A percentile compares a stretch with the other conserved stretches of the same genome.
Evolutionary conservation across 1,140 invertebrate genomes (phyloP).

Genomic region (Brachionus angularis): DNA sequence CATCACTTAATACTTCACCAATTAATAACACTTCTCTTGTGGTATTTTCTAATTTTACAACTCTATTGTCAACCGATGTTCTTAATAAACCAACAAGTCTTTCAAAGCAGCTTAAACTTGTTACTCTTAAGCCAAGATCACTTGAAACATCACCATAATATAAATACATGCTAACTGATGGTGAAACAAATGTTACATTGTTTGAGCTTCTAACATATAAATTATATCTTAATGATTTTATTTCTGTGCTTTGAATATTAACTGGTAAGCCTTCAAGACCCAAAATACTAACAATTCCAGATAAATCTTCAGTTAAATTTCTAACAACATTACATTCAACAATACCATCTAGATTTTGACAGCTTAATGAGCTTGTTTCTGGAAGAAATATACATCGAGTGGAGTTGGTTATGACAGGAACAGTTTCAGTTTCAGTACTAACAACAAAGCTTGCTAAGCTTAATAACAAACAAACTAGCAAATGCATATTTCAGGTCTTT

Average conservation of each 20-base stretch:
- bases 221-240: background rate
- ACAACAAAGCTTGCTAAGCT: no score
- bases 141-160: constrained; percentile 15
- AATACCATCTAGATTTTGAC: background rate
- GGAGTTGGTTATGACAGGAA: background rate
- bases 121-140: background rate
- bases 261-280: constrained; percentile 11
- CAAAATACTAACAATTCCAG: constrained; percentile 12
- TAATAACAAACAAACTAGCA: no score
- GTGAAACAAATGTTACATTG: constrained; percentile 25
- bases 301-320: background rate
- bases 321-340: constrained; percentile 37
- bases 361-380: background rate
- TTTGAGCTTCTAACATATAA: constrained; percentile 15
- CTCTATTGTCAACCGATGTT: background rate
- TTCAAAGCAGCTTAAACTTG: constrained; percentile 15
- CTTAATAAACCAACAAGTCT: constrained; percentile 24
- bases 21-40: no score
- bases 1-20: no score
- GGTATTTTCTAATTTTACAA: background rate
- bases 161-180: background rate
- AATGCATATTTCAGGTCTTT: no score
- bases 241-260: background rate
- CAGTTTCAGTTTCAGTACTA: no score
- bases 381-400: background rate